These are phyloP conservation scores for Halichondria panicea DNA, from an alignment of 37 sponge, comb jelly and placozoan genomes.

Conservation along the genomic window DNA sequence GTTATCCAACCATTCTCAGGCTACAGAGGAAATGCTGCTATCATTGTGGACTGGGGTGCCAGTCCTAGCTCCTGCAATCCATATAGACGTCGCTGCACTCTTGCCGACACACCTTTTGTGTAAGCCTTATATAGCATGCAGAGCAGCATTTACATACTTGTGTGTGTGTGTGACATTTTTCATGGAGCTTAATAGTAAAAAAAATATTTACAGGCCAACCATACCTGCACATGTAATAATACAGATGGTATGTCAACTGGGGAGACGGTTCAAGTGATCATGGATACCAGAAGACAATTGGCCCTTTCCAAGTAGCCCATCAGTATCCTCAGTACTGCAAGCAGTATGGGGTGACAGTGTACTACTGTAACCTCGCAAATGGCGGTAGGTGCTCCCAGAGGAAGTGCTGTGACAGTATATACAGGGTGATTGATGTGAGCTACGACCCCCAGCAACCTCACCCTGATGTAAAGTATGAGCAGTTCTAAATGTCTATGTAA, in stretches of 20 bases:
- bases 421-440: conserved; percentile 18
- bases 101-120: conserved; percentile 17
- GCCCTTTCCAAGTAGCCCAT: conserved; percentile 41
- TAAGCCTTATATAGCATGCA: background rate
- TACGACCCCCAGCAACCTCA: conserved; percentile 25
- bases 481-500: no score
- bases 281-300: conserved; percentile 1
- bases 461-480: conserved; percentile 15
- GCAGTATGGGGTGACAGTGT: conserved; percentile 17
- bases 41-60: conserved; percentile 39
- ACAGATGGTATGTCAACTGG: conserved; percentile 38
- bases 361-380: conserved; percentile 29
- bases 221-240: no score
- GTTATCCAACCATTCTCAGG: conserved; percentile 34
- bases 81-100: conserved; percentile 10
- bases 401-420: conserved; percentile 10
- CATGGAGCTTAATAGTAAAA: background rate
- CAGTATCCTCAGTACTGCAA: conserved; percentile 20
- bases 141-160: no score
- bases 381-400: background rate
- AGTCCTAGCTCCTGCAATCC: background rate
- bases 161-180: no score
- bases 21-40: conserved; percentile 42
- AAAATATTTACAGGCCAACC: no score
- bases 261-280: conserved; percentile 15